Conservation (phyloP, 2,888 invertebrate species). For the Pinctada fucata region DNA sequence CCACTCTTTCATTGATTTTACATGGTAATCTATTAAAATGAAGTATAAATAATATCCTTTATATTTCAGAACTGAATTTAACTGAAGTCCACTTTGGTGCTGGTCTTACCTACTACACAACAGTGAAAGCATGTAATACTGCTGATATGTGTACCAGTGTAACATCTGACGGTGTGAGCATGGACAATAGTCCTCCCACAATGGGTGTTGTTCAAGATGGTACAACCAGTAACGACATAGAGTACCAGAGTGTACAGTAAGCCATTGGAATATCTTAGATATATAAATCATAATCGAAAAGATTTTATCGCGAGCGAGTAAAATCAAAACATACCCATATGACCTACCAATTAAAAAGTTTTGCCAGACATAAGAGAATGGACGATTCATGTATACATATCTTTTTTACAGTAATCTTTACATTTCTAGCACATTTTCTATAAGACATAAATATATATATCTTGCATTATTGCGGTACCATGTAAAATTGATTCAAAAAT, state of each 20-base stretch:
- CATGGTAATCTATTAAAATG: neutral
- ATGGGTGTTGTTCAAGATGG: slow-evolving; percentile 42
- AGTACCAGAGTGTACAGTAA: slow-evolving; percentile 22
- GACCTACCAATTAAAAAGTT: no score
- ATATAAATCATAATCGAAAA: no score
- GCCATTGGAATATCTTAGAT: neutral
- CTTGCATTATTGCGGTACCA: no score
- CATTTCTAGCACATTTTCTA: no score
- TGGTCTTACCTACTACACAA: slow-evolving; percentile 40
- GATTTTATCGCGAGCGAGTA: no score
- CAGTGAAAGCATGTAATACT: slow-evolving; percentile 51
- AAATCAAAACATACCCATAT: no score
- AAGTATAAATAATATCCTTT: neutral
- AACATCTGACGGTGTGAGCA: slow-evolving; percentile 51
- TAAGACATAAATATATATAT: no score
- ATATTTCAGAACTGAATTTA: slow-evolving; percentile 25
- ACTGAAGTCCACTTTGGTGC: slow-evolving; percentile 18
- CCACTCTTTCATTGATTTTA: neutral
- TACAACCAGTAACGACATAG: slow-evolving; percentile 16
- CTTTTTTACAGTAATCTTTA: no score
- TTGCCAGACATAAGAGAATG: no score
- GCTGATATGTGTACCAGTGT: slow-evolving; percentile 48
- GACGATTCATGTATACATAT: no score
- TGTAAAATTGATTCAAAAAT: no score
- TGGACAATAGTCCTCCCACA: slow-evolving; percentile 43